Base-by-base conservation (phyloP, 2,888 invertebrate species). In the Zygogramma bicolorata region DNA sequence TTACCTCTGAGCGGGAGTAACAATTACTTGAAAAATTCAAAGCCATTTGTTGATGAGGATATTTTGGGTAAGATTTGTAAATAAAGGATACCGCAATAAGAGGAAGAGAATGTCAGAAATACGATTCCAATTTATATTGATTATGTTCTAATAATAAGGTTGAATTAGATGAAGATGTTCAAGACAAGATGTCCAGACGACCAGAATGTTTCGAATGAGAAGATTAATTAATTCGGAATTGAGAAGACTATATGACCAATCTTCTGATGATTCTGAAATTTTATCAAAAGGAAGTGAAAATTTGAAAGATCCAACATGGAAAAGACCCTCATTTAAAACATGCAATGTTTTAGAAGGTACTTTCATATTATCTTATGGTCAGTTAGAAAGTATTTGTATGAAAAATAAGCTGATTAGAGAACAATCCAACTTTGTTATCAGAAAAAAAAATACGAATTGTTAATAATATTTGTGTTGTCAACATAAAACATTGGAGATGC, bases 401-500 rank as follows among this genome's bases (percentile, higher is more conserved):
- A 27, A 58, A 15, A 27, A 58, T 27, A 58, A 58, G 15, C 29
- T 58, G 29, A n/a, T 58, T 1, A 22, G 27, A 0, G 29, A n/a
- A 58, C 10, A 58, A 5, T 25, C 7, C 18, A 27, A 31, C 18
- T 58, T 15, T 13, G 6, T 58, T 3, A 10, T 29, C 8, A 22
- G 27, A 7, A 27, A 10, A 25, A n/a, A 1, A 27, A 27, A 25
- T 58, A 7, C n/a, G 29, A 27, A 4, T 15, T n/a, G 29, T 58
- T 2, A 58, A 58, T 58, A 58, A 58, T 58, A 6, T 27, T 29
- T 58, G 58, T 27, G 29, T 58, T 27, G 1, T 58, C 25, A 58
- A 58, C n/a, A 58, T 58, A 8, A 58, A 58, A 27, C 58, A 58
- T 27, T 58, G 13, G 1, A 58, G 58, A 31, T 58, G n/a, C 18